Percentiles rank a stretch among this genome's conserved stretches.
These are phyloP conservation scores for Neotoxoptera formosana DNA, from an alignment of 1,140 invertebrate species.

Conservation along the genomic window DNA sequence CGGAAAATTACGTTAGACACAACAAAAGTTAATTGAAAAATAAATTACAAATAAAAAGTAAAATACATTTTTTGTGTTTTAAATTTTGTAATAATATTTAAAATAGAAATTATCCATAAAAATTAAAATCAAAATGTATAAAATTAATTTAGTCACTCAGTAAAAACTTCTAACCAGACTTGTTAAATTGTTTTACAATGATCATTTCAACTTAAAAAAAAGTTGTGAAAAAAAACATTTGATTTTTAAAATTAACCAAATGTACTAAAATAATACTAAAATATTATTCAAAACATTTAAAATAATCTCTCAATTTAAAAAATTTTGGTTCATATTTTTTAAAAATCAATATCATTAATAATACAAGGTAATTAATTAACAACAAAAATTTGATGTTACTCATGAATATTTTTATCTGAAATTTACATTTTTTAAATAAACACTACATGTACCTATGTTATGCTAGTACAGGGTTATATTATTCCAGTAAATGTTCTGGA, in stretches of 20 bases:
- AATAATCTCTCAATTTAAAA: not conserved
- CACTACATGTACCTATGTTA: not conserved
- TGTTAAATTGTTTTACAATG: not conserved
- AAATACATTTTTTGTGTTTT: not conserved
- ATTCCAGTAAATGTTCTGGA: too few relatives aligned
- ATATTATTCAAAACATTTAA: not conserved
- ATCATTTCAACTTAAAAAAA: not conserved
- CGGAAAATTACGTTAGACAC: too few relatives aligned
- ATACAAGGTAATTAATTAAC: not conserved
- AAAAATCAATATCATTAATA: not conserved
- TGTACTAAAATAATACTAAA: not conserved
- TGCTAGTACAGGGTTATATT: not conserved
- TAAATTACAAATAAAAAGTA: too few relatives aligned
- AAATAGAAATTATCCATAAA: not conserved
- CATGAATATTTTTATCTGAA: not conserved
- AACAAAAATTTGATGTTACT: not conserved
- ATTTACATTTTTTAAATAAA: not conserved
- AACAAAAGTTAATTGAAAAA: too few relatives aligned
- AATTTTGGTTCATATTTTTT: not conserved
- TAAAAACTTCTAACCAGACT: not conserved
- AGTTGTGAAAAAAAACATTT: not conserved
- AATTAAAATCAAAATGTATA: not conserved
- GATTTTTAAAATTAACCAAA: not conserved
- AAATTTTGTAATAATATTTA: not conserved
- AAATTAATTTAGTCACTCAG: not conserved